Base-by-base conservation (phyloP, 2,113 vertebrate species). In the Vicugna pacos region DNA sequence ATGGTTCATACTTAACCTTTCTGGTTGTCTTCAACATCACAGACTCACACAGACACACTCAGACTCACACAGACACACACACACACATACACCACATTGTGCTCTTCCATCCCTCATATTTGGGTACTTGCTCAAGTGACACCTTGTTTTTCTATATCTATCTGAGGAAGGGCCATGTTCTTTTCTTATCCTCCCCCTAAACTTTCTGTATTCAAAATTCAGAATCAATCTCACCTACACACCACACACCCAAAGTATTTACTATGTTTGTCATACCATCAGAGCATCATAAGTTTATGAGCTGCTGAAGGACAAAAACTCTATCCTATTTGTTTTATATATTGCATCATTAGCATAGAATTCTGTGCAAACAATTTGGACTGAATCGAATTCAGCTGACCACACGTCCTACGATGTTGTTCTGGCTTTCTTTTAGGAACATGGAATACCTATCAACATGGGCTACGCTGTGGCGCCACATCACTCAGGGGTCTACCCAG, bases 381-480 rank as follows among this genome's bases (percentile, higher is more conserved):
- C 38, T 83, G 42, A 35, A 38, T 5, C 13, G 24, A 48, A 69
- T 69, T 11, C 12, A 38, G 6, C 26, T 32, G 30, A n/a, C 6
- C 38, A 19, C 6, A 20, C 16, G 79, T 50, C 11, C 90, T 90
- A 0, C n/a, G 19, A 14, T 70, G 6, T 20, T 85, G 30, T 60
- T 93, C 92, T 75, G 85, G 8, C 42, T 98, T 62, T 88, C 13
- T 98, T 24, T 46, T 98, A 99, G 99, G 99, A 99, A 79, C 99
- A 99, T 20, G 99, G 99, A 91, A 99, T 99, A 97, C 99, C 99
- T 0, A 99, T 99, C 1, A 98, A 99, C 98, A 99, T 99, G 99
- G 99, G 99, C 62, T 99, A 99, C 12, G 99, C 99, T 0, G 99
- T 99, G 97, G 99, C 99, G 8, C 99, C 99, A 0, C 99, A 99